Base-by-base conservation (phyloP, 2,113 vertebrate species). In the Saiga tatarica region DNA sequence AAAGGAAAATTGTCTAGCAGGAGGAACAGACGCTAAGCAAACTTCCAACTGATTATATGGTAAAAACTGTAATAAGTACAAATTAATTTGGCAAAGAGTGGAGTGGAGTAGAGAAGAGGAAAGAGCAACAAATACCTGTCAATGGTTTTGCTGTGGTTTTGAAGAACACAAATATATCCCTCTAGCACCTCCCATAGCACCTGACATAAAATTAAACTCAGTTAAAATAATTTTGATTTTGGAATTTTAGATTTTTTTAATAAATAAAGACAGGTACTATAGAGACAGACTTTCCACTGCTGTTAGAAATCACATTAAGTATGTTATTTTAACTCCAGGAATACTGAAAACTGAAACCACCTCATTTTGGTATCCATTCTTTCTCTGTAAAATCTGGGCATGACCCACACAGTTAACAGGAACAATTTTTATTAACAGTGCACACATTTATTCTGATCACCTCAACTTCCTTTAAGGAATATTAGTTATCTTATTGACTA, bases 121-220 rank as follows among this genome's bases (percentile, higher is more conserved):
- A n/a, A 91, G 36, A 57, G 28, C 45, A 71, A 50, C 33, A 85
- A 92, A 79, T 78, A 45, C 13, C 64, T 7, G 28, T 6, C 16
- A 53, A 45, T 9, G 4, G 33, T 52, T 92, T 83, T 76, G 76
- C n/a, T 82, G n/a, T 76, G 52, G 14, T 91, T 94, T 84, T 92
- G 30, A 76, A 88, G 33, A 97, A 89, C 7, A 57, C 7, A 83
- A 3, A 14, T 7, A 59, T 5, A 26, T 59, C n/a, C 28, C 52
- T 86, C 67, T 45, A 93, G 59, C 67, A 86, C 16, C n/a, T 36
- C 67, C 11, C 36, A 89, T 10, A 53, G 23, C 23, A 86, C 71
- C 59, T 87, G 81, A 39, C 81, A 74, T 53, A 90, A 97, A 90
- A 95, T 81, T 85, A 86, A 95, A 93, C 1, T 10, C 33, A 89